Conservation (phyloP, 2,797 vertebrate species). For the Emydoidea blandingii region DNA sequence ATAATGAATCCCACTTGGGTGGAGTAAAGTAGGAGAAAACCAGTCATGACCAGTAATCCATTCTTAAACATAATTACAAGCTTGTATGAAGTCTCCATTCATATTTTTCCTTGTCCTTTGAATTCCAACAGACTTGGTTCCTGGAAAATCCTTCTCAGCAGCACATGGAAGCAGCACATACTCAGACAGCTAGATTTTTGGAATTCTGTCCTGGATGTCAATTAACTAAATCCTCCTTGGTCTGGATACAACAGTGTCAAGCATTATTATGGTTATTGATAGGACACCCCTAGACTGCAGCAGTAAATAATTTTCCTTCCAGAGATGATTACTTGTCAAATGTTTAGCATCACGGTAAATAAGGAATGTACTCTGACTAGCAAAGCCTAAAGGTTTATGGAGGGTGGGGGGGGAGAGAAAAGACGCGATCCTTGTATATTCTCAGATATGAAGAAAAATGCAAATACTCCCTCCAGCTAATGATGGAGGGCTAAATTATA, state of each 20-base stretch:
- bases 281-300: slow-evolving; percentile 39
- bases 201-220: slow-evolving; percentile 13
- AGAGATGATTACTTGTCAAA: slow-evolving; percentile 58
- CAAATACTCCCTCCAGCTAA: slow-evolving; percentile 24
- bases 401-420: not conserved
- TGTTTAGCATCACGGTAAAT: slow-evolving; percentile 45
- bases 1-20: not conserved
- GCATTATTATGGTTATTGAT: slow-evolving; percentile 49
- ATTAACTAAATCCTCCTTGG: slow-evolving; percentile 13
- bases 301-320: slow-evolving; percentile 50
- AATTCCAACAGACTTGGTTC: not conserved
- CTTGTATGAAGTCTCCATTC: not conserved
- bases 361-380: slow-evolving; percentile 59
- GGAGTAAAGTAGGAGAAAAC: slow-evolving; percentile 25
- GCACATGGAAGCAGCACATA: not conserved
- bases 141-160: slow-evolving; percentile 14
- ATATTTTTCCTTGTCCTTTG: slow-evolving; percentile 34
- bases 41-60: not conserved
- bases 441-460: slow-evolving; percentile 39
- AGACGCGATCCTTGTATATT: slow-evolving; percentile 37
- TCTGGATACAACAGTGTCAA: slow-evolving; percentile 32
- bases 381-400: slow-evolving; percentile 38
- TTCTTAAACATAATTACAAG: slow-evolving; percentile 8
- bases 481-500: not conserved
- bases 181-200: not conserved